A percentile compares a stretch with the other conserved stretches of the same genome.
These are phyloP conservation scores for Anoplius nigerrimus DNA, from an alignment of 2,888 invertebrate genomes.

Conservation along the genomic window DNA sequence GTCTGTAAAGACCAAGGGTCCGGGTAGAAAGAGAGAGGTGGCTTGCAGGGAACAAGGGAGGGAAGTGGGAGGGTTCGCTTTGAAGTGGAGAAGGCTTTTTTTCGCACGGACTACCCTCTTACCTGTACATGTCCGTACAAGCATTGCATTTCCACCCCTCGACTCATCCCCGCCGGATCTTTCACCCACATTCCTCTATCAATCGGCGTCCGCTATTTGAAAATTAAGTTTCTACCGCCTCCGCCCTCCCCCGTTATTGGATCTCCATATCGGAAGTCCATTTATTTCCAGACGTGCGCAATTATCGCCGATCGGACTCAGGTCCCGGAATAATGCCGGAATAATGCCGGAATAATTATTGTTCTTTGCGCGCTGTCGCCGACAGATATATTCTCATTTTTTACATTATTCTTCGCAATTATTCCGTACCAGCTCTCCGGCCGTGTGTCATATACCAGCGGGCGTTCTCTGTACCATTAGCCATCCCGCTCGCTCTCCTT, in stretches of 20 bases:
- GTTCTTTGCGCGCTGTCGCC: too few relatives aligned
- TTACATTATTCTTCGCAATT: background rate
- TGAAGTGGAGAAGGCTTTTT: slow-evolving; percentile 61
- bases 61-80: slow-evolving; percentile 47
- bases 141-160: background rate
- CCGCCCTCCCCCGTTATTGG: slow-evolving; percentile 11
- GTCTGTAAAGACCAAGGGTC: slow-evolving; percentile 42
- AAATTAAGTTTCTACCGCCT: slow-evolving; percentile 2
- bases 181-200: background rate
- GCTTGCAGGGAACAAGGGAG: slow-evolving; percentile 16
- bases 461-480: too few relatives aligned
- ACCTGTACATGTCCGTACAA: background rate
- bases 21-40: slow-evolving; percentile 32
- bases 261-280: background rate
- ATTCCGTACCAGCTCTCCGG: background rate
- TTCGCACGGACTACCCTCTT: slow-evolving; percentile 51
- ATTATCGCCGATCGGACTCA: too few relatives aligned
- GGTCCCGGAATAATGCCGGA: too few relatives aligned
- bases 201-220: too few relatives aligned
- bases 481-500: slow-evolving; percentile 1
- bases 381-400: too few relatives aligned
- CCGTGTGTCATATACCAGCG: background rate
- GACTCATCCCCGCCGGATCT: background rate
- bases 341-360: too few relatives aligned
- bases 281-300: slow-evolving; percentile 9